A percentile compares a stretch with the other conserved stretches of the same genome.
Conservation (phyloP, 2,113 vertebrate species). For the Todiramphus chloris region DNA sequence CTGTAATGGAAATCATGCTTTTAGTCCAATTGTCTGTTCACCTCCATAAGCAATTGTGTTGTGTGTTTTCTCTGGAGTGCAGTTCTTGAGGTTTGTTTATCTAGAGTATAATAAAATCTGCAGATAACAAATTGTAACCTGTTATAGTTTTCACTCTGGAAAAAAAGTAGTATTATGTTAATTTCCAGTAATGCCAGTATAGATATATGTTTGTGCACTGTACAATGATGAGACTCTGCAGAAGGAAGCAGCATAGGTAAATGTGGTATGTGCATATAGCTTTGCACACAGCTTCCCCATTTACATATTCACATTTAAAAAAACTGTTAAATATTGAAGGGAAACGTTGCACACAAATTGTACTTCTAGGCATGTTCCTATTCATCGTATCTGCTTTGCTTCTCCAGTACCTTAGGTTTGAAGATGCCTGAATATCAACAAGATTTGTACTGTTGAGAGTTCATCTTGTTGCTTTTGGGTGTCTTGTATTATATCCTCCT, state of each 20-base stretch:
- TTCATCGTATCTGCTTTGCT: not conserved
- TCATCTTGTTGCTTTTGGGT: not conserved
- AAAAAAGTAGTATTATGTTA: not conserved
- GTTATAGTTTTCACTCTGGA: not conserved
- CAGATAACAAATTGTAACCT: not conserved
- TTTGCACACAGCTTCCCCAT: not conserved
- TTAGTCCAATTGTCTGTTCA: not conserved
- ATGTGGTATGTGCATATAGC: not conserved
- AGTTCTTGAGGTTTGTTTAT: not conserved
- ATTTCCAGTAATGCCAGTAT: not conserved
- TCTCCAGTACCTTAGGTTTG: not conserved
- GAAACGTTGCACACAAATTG: not conserved
- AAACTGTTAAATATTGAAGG: not conserved
- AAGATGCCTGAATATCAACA: not conserved
- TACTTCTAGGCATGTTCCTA: not conserved
- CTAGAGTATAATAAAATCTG: conserved; percentile 6
- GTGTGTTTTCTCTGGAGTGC: conserved; percentile 12
- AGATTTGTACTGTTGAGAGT: not conserved
- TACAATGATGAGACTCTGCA: conserved; percentile 10
- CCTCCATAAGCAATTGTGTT: not conserved
- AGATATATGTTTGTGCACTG: not conserved
- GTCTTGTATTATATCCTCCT: not conserved
- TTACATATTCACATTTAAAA: not conserved
- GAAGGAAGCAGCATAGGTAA: not conserved
- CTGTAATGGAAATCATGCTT: not conserved